phyloP scores from a whole-genome alignment of 1,140 invertebrate species.

The Ylistrum balloti region DNA sequence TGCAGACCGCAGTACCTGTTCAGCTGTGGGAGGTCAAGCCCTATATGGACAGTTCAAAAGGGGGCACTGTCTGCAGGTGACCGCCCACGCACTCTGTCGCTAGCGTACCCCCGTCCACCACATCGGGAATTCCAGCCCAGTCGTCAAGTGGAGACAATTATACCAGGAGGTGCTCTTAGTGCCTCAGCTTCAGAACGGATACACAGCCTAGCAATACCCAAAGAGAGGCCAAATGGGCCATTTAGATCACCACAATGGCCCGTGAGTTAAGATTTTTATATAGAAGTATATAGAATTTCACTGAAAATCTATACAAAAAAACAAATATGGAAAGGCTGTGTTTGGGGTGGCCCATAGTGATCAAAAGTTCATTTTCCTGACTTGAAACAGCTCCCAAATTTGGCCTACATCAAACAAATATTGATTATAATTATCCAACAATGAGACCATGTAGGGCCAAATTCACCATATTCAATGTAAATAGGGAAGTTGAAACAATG shows the following conservation, averaged over 20 bases:
- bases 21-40: constrained; percentile 76
- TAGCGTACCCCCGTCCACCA: constrained; percentile 68
- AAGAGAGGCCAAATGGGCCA: constrained; percentile 71
- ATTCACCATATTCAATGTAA: no score
- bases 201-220: constrained; percentile 70
- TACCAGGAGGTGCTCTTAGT: constrained; percentile 65
- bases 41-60: constrained; percentile 69
- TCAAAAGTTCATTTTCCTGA: no score
- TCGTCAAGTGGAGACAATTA: constrained; percentile 68
- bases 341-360: no score
- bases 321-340: no score
- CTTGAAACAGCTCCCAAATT: no score
- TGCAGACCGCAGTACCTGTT: constrained; percentile 73
- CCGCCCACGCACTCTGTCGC: constrained; percentile 62
- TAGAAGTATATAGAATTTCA: no score
- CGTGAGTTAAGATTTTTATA: constrained; percentile 62
- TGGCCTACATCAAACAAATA: no score
- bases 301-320: no score
- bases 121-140: constrained; percentile 70
- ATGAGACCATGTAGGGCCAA: no score
- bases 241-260: constrained; percentile 76
- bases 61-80: constrained; percentile 63
- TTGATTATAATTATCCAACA: no score
- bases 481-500: no score
- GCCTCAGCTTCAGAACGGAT: constrained; percentile 67